Conservation (phyloP, 2,888 invertebrate genomes). For the Magallana nippona region DNA sequence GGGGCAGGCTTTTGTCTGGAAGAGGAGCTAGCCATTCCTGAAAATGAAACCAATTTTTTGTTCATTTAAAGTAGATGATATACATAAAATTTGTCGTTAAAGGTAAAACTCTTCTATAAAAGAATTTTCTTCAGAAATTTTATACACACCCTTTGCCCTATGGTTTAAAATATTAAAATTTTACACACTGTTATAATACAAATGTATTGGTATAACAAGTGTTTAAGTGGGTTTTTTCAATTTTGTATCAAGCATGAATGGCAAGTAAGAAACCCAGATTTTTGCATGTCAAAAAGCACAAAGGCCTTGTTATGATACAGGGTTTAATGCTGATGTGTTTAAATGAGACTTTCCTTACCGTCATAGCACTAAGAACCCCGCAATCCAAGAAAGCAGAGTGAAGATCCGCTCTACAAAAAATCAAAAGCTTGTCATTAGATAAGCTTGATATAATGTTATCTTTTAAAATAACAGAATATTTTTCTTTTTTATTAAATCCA, state of each 20-base stretch:
- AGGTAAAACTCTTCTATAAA: too few species aligned
- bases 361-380: slow-evolving; percentile 83
- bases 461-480: too few species aligned
- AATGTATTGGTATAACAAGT: too few species aligned
- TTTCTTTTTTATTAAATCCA: too few species aligned
- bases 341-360: slow-evolving; percentile 70
- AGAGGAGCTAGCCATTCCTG: slow-evolving; percentile 99
- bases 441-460: too few species aligned
- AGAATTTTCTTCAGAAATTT: too few species aligned
- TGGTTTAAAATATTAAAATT: too few species aligned
- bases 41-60: slow-evolving; percentile 73
- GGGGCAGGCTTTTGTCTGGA: slow-evolving; percentile 97
- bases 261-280: not conserved
- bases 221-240: not conserved
- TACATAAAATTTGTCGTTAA: too few species aligned
- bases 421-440: not conserved
- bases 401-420: slow-evolving; percentile 84
- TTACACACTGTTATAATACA: too few species aligned
- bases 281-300: not conserved
- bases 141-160: too few species aligned
- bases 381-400: slow-evolving; percentile 98
- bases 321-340: not conserved
- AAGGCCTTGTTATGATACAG: not conserved
- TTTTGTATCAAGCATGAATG: not conserved
- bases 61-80: too few species aligned